These are phyloP conservation scores for Agrochola lota DNA, from an alignment of 2,888 invertebrate species.

Conservation along the genomic window DNA sequence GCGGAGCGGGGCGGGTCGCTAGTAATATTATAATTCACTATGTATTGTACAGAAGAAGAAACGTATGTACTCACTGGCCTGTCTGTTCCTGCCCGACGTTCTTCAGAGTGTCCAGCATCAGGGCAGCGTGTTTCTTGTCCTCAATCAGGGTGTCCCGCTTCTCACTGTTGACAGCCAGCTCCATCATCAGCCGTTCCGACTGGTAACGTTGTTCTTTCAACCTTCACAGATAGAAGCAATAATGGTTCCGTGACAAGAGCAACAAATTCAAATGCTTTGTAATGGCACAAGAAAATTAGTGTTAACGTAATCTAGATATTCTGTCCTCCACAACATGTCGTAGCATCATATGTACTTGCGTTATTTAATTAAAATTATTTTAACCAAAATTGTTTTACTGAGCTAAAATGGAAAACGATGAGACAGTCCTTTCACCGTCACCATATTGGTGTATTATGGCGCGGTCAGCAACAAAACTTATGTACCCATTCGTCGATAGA, in stretches of 20 bases:
- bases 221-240: constrained; percentile 21
- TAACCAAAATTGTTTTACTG: background rate
- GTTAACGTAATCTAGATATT: background rate
- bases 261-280: background rate
- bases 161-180: constrained; percentile 84
- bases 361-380: background rate
- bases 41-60: constrained; percentile 5
- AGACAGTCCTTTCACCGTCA: background rate
- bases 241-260: background rate
- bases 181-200: constrained; percentile 84
- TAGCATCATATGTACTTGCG: background rate
- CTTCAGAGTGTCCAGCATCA: constrained; percentile 88
- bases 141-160: constrained; percentile 87
- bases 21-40: constrained; percentile 9
- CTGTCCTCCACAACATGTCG: too few species aligned
- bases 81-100: constrained; percentile 87
- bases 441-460: background rate
- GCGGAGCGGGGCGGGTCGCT: background rate
- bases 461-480: background rate
- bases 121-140: constrained; percentile 87
- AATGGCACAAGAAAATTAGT: background rate
- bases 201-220: constrained; percentile 88
- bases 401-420: background rate
- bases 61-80: constrained; percentile 75
- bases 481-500: background rate